Percentiles rank a stretch among this genome's conserved stretches.
Evolutionary conservation across 1,140 invertebrate species (phyloP).

Genomic region (Zaprionus ornatus): DNA sequence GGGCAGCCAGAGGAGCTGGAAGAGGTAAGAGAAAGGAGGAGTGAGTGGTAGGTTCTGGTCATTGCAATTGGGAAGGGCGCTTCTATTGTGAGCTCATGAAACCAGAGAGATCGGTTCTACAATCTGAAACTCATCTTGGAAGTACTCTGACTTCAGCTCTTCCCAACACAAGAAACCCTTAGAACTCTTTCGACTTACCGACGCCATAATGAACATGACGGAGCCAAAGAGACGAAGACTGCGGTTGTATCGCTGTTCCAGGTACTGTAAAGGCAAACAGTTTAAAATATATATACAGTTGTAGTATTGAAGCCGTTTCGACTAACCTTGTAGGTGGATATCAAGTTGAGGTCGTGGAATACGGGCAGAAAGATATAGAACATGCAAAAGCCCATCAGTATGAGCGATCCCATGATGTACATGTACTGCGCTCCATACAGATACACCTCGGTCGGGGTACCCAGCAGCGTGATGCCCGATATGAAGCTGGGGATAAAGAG

Average conservation of each 20-base stretch:
- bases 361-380: constrained; percentile 91
- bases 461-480: constrained; percentile 87
- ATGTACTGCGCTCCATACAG: constrained; percentile 90
- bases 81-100: neutral
- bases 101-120: neutral
- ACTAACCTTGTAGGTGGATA: constrained; percentile 92
- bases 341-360: constrained; percentile 91
- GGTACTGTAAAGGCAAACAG: constrained; percentile 86
- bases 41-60: neutral
- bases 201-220: constrained; percentile 88
- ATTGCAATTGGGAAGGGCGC: neutral
- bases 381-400: constrained; percentile 88
- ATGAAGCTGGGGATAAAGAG: constrained; percentile 84
- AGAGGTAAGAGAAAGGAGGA: neutral
- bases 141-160: neutral
- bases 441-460: constrained; percentile 94
- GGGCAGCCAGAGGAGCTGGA: constrained; percentile 87
- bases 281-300: too few relatives aligned
- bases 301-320: neutral
- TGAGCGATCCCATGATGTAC: constrained; percentile 86
- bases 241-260: constrained; percentile 90
- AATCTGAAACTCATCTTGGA: neutral
- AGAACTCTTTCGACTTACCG: constrained; percentile 85
- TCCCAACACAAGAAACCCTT: neutral
- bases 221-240: constrained; percentile 90